phyloP scores from a whole-genome alignment of 2,797 vertebrate genomes.

The Hapalemur alaotrensis region DNA sequence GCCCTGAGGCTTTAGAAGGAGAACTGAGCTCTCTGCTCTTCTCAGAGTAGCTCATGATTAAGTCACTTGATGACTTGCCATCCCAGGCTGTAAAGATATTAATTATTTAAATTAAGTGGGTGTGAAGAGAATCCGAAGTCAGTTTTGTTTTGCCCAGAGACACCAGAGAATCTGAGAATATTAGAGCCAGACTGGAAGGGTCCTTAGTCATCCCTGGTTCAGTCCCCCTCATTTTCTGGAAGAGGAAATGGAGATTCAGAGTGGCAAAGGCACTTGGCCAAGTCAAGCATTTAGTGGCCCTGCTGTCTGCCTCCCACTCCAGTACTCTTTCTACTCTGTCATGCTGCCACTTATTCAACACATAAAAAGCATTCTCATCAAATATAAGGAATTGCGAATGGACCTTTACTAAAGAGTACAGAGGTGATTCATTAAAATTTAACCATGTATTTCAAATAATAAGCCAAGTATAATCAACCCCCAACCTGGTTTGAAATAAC shows the following conservation, averaged over 20 bases:
- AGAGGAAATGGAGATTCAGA: constrained; percentile 35
- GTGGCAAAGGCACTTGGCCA: constrained; percentile 6
- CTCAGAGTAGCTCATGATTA: constrained; percentile 81
- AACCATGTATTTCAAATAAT: constrained; percentile 7
- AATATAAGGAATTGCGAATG: constrained; percentile 9
- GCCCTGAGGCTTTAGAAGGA: constrained; percentile 67
- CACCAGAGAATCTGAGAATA: constrained; percentile 65
- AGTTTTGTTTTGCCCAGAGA: constrained; percentile 83
- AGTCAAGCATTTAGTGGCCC: not conserved
- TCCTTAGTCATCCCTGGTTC: constrained; percentile 33
- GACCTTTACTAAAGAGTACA: not conserved
- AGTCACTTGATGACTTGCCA: constrained; percentile 82
- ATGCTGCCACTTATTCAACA: not conserved
- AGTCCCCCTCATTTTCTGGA: constrained; percentile 3
- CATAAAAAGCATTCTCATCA: not conserved
- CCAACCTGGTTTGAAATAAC: not conserved
- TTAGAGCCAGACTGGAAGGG: constrained; percentile 60
- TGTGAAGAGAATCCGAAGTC: constrained; percentile 80
- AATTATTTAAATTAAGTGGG: constrained; percentile 85
- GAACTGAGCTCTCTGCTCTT: constrained; percentile 68
- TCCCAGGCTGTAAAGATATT: constrained; percentile 78
- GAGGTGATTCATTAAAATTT: not conserved
- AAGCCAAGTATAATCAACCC: not conserved
- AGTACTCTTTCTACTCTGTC: not conserved
- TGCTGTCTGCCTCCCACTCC: not conserved